These are phyloP conservation scores for Drosophila azteca DNA, from an alignment of 1,140 invertebrate species.

Conservation along the genomic window DNA sequence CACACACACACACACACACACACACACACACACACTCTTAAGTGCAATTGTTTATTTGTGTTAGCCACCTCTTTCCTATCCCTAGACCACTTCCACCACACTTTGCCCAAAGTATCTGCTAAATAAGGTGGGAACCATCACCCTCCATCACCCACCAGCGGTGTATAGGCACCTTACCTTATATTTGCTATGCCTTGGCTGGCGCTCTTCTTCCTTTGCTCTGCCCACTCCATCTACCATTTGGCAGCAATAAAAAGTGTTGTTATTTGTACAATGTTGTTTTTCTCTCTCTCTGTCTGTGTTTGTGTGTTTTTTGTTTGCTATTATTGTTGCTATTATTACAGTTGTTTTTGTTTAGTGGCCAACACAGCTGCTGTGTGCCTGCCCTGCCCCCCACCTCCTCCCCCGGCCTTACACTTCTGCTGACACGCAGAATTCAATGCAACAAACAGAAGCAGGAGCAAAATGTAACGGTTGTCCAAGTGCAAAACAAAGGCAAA, in stretches of 20 bases:
- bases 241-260: constrained; percentile 76
- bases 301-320: constrained; percentile 62
- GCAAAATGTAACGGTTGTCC: constrained; percentile 35
- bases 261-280: constrained; percentile 70
- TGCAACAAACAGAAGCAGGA: constrained; percentile 52
- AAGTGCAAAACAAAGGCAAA: constrained; percentile 56
- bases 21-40: constrained; percentile 28
- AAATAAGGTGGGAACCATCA: not conserved
- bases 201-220: not conserved
- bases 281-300: constrained; percentile 28
- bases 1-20: too few relatives aligned
- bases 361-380: constrained; percentile 58
- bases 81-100: not conserved
- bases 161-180: not conserved
- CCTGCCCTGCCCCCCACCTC: too few relatives aligned
- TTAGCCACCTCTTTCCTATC: constrained; percentile 14
- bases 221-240: constrained; percentile 27
- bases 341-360: constrained; percentile 69
- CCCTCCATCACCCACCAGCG: not conserved
- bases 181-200: constrained; percentile 36
- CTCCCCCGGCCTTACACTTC: too few relatives aligned
- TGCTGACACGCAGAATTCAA: constrained; percentile 77
- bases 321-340: constrained; percentile 75
- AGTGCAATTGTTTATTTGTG: constrained; percentile 79
- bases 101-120: not conserved